Percentiles rank a stretch among this genome's conserved stretches.
Conservation (phyloP, 2,113 vertebrate species). For the Tretioscincus oriximinensis region DNA sequence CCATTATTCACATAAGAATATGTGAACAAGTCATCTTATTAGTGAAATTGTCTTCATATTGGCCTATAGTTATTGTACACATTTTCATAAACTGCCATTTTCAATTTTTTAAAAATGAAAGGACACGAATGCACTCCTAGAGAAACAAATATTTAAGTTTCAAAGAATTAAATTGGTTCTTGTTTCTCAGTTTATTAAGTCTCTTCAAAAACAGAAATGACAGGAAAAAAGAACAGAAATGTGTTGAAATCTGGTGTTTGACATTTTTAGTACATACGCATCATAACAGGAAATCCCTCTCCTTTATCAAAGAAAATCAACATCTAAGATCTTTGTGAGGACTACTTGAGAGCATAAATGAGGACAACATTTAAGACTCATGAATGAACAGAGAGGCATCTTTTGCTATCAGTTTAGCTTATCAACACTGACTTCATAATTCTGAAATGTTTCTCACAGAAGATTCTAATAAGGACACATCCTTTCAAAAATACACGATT, state of each 20-base stretch:
- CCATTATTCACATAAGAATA: no score
- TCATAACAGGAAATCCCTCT: neutral
- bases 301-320: neutral
- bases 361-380: constrained; percentile 20
- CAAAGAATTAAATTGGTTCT: neutral
- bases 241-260: neutral
- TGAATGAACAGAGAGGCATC: constrained; percentile 46
- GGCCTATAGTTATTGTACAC: no score
- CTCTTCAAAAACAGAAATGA: neutral
- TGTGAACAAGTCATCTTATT: no score
- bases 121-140: neutral
- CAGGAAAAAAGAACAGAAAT: neutral
- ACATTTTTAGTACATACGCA: neutral
- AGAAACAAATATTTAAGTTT: neutral
- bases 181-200: neutral
- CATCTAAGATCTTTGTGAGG: accelerated
- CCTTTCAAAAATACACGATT: constrained; percentile 49
- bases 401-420: constrained; percentile 31
- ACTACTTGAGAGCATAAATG: constrained; percentile 13
- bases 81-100: no score
- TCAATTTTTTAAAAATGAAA: no score
- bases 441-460: constrained; percentile 20
- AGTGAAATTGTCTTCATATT: no score
- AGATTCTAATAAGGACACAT: constrained; percentile 49
- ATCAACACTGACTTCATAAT: constrained; percentile 37